Evolutionary conservation across 1,140 invertebrate species (phyloP).

Genomic region (Pachyrhynchus sulphureomaculatus): DNA sequence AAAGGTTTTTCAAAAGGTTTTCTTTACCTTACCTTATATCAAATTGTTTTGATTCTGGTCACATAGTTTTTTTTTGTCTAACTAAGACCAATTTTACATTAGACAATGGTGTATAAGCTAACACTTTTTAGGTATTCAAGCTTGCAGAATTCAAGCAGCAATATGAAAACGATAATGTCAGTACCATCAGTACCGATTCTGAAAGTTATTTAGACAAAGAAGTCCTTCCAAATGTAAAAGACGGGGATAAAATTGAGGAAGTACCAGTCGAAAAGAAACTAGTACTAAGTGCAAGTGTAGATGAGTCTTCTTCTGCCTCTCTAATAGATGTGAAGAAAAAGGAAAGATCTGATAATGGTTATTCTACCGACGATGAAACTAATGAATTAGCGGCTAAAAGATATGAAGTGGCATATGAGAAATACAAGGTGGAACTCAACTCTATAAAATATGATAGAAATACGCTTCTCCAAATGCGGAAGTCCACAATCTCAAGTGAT

Average conservation of each 20-base stretch:
- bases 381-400: constrained; percentile 51
- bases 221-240: constrained; percentile 39
- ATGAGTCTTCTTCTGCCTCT: constrained; percentile 5
- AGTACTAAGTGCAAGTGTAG: constrained; percentile 19
- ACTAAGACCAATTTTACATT: no score
- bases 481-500: constrained; percentile 47
- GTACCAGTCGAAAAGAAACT: constrained; percentile 7
- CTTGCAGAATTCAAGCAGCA: constrained; percentile 42
- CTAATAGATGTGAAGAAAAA: constrained; percentile 9
- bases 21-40: no score
- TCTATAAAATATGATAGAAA: constrained; percentile 54
- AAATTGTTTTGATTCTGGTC: no score
- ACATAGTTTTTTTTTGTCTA: no score
- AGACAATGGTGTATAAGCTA: no score
- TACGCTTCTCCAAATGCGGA: constrained; percentile 55
- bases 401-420: constrained; percentile 44
- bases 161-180: constrained; percentile 42
- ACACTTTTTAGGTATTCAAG: constrained; percentile 38
- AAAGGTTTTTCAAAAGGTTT: no score
- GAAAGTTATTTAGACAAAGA: constrained; percentile 49
- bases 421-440: constrained; percentile 52
- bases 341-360: constrained; percentile 24
- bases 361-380: constrained; percentile 48
- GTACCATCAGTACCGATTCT: constrained; percentile 45
- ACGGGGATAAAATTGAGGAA: constrained; percentile 34